Base-by-base conservation (phyloP, 2,797 vertebrate genomes). In the Myoxocephalus aenaeus region DNA sequence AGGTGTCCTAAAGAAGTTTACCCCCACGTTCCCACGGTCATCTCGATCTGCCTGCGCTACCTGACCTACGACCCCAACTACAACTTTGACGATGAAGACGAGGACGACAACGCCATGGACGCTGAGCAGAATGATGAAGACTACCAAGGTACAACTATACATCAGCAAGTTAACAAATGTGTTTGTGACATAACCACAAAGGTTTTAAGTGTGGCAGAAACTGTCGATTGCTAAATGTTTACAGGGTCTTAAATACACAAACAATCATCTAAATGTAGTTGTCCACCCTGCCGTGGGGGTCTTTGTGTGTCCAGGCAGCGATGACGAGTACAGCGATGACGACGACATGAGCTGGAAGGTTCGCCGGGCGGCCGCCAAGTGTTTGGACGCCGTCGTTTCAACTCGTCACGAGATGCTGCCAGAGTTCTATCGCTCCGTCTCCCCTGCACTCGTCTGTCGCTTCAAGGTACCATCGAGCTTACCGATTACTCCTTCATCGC, bases 301-400 rank as follows among this genome's bases (percentile, higher is more conserved):
- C 10, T 22, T 51, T 36, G 32, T n/a, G 61, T 15, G 1, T 44
- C 38, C 80, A 93, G 92, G 92, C 20, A 92, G 98, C 0, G 98
- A 99, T 51, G 98, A 99, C 72, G 98, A 99, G 91, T 99, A 99
- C 91, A 99, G 98, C n/a, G 98, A 99, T 59, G 98, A 99, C n/a
- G 98, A 99, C 75, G 98, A 99, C 92, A 99, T 99, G 98, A 99
- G 98, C 88, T 99, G 98, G 98, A 99, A 99, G 94, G 98, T 99
- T 75, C 96, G 98, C 2, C 96, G 98, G 56, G 98, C 98, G 51
- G 97, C 97, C n/a, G 98, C 98, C 2, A 99, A 99, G 85, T 99
- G 98, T 90, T 89, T 99, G 89, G 98, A 99, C 76, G 98, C 98
- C 0, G 97, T 99, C 15, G 97, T 99, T 53, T 98, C 97, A 74